phyloP scores from a whole-genome alignment of 1,140 invertebrate genomes.

The Drosophila sechellia region DNA sequence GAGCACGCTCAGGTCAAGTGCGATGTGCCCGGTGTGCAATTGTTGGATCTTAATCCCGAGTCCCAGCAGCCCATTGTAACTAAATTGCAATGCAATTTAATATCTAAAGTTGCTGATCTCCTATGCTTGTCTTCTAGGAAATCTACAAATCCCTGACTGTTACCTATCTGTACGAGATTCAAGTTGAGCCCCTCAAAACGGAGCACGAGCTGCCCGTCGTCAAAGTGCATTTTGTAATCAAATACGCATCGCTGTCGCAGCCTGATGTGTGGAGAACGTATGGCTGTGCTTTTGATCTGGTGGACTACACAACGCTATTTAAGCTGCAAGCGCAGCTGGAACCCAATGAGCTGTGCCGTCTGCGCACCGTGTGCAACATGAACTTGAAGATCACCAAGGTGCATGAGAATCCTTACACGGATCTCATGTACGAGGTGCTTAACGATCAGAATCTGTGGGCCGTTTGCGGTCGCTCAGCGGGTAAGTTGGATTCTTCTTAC shows the following conservation, averaged over 20 bases:
- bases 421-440: conserved; percentile 96
- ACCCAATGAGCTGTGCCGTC: conserved; percentile 94
- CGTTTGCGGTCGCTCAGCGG: conserved; percentile 93
- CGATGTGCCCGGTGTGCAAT: conserved; percentile 86
- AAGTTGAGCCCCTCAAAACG: conserved; percentile 86
- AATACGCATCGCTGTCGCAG: conserved; percentile 87
- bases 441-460: conserved; percentile 97
- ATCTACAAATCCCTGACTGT: conserved; percentile 87
- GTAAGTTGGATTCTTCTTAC: conserved; percentile 75
- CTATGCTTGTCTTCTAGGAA: conserved; percentile 40
- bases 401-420: conserved; percentile 85
- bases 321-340: conserved; percentile 92
- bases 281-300: conserved; percentile 86
- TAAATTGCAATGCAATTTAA: neutral
- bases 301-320: conserved; percentile 91
- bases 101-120: neutral
- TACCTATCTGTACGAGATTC: conserved; percentile 89
- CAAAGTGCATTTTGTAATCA: conserved; percentile 89
- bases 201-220: conserved; percentile 85
- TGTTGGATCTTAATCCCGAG: conserved; percentile 88
- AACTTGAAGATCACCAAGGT: conserved; percentile 89
- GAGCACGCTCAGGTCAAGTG: conserved; percentile 87
- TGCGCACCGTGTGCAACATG: conserved; percentile 94
- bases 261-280: conserved; percentile 85
- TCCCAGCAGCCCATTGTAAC: conserved; percentile 68